Base-by-base conservation (phyloP, 2,888 invertebrate genomes). In the Melinaea marsaeus region DNA sequence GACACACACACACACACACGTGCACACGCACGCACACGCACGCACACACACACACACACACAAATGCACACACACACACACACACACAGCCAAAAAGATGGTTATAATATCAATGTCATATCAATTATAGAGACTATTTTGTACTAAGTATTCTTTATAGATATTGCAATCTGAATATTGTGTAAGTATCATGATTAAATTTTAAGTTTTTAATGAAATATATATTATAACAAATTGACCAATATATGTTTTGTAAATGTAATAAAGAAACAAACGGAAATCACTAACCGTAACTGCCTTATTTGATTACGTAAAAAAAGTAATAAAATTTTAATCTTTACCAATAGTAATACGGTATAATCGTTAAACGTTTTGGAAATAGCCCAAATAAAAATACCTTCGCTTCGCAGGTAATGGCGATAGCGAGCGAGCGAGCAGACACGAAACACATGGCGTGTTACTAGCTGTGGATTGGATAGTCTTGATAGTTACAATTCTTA, bases 331-430 rank as follows among this genome's bases (percentile, higher is more conserved):
- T 63, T 66, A 72, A 75, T 69, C 70, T 66, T 74, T 68, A 72
- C 67, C 74, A 67, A 75, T 69, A 69, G 65, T 64, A 68, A 69
- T 68, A 65, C 71, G 66, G 70, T 69, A 71, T 68, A 62, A 69
- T 71, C 73, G 74, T 74, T 77, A 76, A 76, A 75, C 69, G 75
- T 71, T 74, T 76, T 75, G 77, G 74, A 81, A 81, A 81, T 82
- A 78, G 80, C 75, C 75, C 72, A 78, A 78, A 81, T 84, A 86
- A 85, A 86, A 85, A 86, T 83, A 86, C 81, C 78, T 73, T 73
- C 72, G 80, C 78, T 73, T 73, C 72, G 80, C 84, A 85, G 81
- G 82, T 83, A 83, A 84, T 84, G 84, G 80, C 80, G 86, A 85
- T 84, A 78, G 86, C 79, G 81, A 22, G 83, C 83, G 84, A 79